Evolutionary conservation across 2,113 vertebrate species (phyloP).

Genomic region (Cyanoramphus novaezelandiae): DNA sequence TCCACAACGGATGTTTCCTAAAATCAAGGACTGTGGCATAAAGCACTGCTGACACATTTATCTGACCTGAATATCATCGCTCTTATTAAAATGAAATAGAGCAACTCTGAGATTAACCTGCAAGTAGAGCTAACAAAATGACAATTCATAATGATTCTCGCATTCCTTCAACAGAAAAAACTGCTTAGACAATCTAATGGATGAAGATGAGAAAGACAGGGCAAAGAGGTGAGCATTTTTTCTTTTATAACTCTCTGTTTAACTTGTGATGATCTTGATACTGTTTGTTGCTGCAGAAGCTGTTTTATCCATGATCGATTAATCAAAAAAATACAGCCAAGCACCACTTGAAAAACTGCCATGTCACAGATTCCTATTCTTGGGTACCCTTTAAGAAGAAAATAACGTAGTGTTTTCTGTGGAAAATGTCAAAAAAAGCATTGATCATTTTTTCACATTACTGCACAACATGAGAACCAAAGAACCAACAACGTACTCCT

Average conservation of each 20-base stretch:
- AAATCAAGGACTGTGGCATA: slow-evolving; percentile 25
- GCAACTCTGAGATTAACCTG: slow-evolving; percentile 54
- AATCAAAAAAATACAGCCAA: slow-evolving; percentile 33
- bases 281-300: slow-evolving; percentile 12
- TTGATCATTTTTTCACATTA: background rate
- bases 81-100: slow-evolving; percentile 50
- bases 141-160: slow-evolving; percentile 22
- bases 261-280: background rate
- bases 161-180: slow-evolving; percentile 74
- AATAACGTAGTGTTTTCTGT: background rate
- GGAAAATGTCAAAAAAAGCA: slow-evolving; percentile 26
- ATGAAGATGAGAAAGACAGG: slow-evolving; percentile 87
- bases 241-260: background rate
- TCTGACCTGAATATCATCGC: slow-evolving; percentile 50
- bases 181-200: slow-evolving; percentile 83
- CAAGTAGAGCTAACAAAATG: slow-evolving; percentile 32
- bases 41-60: slow-evolving; percentile 60
- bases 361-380: slow-evolving; percentile 4
- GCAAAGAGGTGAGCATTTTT: slow-evolving; percentile 81
- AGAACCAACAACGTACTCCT: background rate
- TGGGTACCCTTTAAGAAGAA: background rate
- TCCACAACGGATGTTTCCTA: background rate
- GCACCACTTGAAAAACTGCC: slow-evolving; percentile 18
- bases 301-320: slow-evolving; percentile 26
- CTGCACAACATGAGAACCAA: background rate